Base-by-base conservation (phyloP, 1,140 invertebrate species). In the Hyles vespertilio region DNA sequence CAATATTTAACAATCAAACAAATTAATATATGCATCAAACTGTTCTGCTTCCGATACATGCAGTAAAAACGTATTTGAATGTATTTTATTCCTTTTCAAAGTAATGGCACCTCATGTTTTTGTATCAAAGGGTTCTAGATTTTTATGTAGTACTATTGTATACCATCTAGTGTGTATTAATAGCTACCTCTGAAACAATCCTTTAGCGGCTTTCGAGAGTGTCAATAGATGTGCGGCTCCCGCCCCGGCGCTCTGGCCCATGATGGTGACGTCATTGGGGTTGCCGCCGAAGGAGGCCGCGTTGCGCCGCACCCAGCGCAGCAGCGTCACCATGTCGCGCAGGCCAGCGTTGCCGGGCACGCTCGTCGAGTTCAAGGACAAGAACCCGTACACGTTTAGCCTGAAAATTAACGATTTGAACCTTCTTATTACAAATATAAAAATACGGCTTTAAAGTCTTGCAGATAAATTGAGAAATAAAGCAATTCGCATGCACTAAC, bases 331-430 rank as follows among this genome's bases (percentile, higher is more conserved):
- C 59, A 92, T 91, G 66, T 95, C 94, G 49, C 92, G 90, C 12
- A 95, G 79, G 0, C 93, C 94, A 33, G 90, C 90, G 80, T 95
- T 95, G 7, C 94, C 94, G 1, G 93, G 93, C 4, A 91, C 90
- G 77, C 72, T 91, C 67, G 82, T 87, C 44, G 84, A 84, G 69
- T 79, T 90, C 63, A 87, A 92, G 4, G 79, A 92, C 60, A 91
- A 73, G 68, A 91, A 91, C 71, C 91, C 91, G 56, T 91, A 87
- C 0, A 89, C 89, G 10, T 91, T 84, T 45, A 87, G 32, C 58
- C 87, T 88, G 75, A 4, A 51, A 45, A 3, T 10, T 22, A n/a
- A 32, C 12, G 43, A 32, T 47, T 33, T 9, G 5, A 10, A 11
- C 2, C 46, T 9, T 47, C 12, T 12, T 51, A 51, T 51, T 51